Conservation (phyloP, 2,113 vertebrate genomes). For the Carassius gibelio region DNA sequence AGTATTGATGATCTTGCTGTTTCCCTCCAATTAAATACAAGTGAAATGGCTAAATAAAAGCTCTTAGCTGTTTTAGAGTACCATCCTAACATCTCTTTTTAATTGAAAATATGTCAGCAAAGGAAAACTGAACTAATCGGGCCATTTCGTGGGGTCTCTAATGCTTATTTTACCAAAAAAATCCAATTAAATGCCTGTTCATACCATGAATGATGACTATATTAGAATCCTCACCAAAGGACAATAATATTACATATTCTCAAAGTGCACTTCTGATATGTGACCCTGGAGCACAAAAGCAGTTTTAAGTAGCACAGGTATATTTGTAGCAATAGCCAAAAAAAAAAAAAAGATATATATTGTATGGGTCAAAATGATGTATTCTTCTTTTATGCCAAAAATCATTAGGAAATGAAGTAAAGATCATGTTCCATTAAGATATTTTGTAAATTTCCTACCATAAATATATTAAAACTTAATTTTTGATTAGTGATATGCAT, state of each 20-base stretch:
- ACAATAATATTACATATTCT: neutral
- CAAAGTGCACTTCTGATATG: neutral
- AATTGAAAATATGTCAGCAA: neutral
- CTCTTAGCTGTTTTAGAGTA: neutral
- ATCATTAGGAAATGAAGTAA: too few relatives aligned
- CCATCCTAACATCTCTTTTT: neutral
- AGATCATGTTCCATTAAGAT: too few relatives aligned
- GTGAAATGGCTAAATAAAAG: neutral
- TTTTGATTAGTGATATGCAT: too few relatives aligned
- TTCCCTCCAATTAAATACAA: neutral
- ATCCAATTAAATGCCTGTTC: neutral
- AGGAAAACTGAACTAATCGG: neutral
- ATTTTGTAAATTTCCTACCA: too few relatives aligned
- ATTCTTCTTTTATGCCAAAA: too few relatives aligned
- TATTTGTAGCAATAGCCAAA: too few relatives aligned
- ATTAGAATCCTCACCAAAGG: neutral
- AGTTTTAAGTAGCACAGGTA: too few relatives aligned
- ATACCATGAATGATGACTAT: neutral
- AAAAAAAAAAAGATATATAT: too few relatives aligned
- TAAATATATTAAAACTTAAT: too few relatives aligned
- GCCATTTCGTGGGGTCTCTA: neutral
- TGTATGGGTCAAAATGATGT: too few relatives aligned
- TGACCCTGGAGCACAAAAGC: too few relatives aligned
- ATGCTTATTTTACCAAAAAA: neutral
- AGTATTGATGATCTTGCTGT: neutral